Percentiles rank a stretch among this genome's conserved stretches.
Conservation (phyloP, 2,888 invertebrate genomes). For the Trachelus tabidus region DNA sequence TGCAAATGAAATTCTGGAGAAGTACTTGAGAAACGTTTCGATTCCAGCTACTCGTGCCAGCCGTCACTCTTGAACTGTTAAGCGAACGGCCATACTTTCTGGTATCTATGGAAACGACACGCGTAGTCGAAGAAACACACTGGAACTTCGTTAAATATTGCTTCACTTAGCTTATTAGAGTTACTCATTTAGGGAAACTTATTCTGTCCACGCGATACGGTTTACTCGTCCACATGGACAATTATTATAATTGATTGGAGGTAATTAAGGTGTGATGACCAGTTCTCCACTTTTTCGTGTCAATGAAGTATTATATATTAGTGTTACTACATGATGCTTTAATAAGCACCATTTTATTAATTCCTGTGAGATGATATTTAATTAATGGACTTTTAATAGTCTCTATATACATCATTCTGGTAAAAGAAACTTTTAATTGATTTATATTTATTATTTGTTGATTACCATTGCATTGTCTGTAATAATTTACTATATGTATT, state of each 20-base stretch:
- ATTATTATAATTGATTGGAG: background rate
- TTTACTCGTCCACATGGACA: background rate
- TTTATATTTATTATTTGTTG: background rate
- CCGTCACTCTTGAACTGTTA: constrained; percentile 51
- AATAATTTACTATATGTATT: background rate
- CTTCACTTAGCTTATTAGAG: background rate
- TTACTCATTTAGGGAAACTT: background rate
- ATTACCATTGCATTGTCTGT: background rate
- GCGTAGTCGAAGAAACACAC: background rate
- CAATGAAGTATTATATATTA: background rate
- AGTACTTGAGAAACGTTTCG: background rate
- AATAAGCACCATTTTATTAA: background rate
- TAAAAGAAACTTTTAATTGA: background rate
- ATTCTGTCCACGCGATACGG: background rate
- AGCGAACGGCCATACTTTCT: constrained; percentile 47
- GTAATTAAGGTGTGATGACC: background rate
- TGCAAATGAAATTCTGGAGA: background rate
- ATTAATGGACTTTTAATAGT: background rate
- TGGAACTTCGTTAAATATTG: background rate
- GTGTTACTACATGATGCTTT: background rate
- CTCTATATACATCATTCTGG: background rate
- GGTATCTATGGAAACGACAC: constrained; percentile 51
- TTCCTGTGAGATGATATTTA: background rate
- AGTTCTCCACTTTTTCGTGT: background rate
- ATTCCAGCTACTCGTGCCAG: constrained; percentile 39